Evolutionary conservation across 1,140 invertebrate genomes (phyloP), one percentile per base, ranked within the genome.

Genomic region (Sinonovacula constricta): DNA sequence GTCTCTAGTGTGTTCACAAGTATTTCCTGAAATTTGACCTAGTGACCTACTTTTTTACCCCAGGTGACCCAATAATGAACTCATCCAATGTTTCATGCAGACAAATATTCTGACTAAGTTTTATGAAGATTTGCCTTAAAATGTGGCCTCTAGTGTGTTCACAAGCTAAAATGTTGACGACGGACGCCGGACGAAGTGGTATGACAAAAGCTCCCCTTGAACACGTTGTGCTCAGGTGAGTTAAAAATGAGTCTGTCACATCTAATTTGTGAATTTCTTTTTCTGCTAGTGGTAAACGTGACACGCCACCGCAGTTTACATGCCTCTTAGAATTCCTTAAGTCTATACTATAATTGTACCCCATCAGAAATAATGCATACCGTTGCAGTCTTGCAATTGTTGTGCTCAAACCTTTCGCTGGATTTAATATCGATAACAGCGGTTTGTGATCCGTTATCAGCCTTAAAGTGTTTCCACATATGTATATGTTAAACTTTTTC

Each of bases 401-500:
- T 7, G 74, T 71, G 31, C 89, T 84, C 18, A 89, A 83, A 2
- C 62, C 71, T 63, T 59, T 81, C 33, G 72, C 65, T 65, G 89
- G 83, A n/a, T 83, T 85, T 26, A 92, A 91, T 30, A 92, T 92
- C 22, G 63, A 45, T 39, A 84, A 24, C 24, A 92, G 70, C 3
- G 90, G 87, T 77, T 90, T 85, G 53, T 92, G 89, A 72, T 91
- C 91, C 22, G 86, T 91, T 24, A 83, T 53, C 3, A 91, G 54
- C 24, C 70, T 83, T 62, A 89, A 87, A 12, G 80, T 69, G 51
- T 85, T 81, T 60, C 90, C 93, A 85, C 86, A 91, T 3, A 93
- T 59, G 81, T 92, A 94, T 39, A 92, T 81, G 36, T 92, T 88
- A 84, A 93, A 93, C 83, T 92, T 92, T 70, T 90, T 89, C 4